A percentile compares a stretch with the other conserved stretches of the same genome.
These are phyloP conservation scores for Bambusicola thoracicus DNA, from an alignment of 2,113 vertebrate genomes.

Conservation along the genomic window DNA sequence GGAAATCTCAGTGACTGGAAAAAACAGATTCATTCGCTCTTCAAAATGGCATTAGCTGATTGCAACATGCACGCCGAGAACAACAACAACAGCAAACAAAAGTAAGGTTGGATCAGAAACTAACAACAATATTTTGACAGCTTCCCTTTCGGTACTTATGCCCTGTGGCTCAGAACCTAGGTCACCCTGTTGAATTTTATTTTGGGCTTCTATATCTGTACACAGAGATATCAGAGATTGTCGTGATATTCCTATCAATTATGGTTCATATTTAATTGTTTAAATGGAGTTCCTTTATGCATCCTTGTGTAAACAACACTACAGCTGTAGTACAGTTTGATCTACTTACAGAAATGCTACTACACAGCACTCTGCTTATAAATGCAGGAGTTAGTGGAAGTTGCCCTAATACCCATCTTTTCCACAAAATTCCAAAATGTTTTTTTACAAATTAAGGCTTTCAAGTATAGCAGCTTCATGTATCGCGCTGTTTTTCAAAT, in stretches of 20 bases:
- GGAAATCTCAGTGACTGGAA: neutral
- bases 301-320: neutral
- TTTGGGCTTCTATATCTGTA: neutral
- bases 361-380: neutral
- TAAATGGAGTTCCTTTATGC: neutral
- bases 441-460: neutral
- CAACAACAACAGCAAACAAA: neutral
- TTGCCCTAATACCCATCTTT: neutral
- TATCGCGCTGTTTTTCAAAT: neutral
- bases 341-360: neutral
- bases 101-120: neutral
- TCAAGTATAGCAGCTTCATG: rapidly evolving
- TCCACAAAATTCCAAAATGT: neutral
- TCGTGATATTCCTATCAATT: neutral
- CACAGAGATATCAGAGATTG: neutral
- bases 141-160: neutral
- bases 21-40: neutral
- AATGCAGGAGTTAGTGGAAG: neutral
- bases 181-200: neutral
- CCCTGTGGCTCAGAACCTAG: neutral
- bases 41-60: neutral
- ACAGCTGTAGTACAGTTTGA: neutral
- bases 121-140: neutral
- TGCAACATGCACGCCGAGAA: neutral
- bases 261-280: neutral